These are phyloP conservation scores for Eospalax fontanierii DNA, from an alignment of 2,797 vertebrate genomes.

Conservation along the genomic window DNA sequence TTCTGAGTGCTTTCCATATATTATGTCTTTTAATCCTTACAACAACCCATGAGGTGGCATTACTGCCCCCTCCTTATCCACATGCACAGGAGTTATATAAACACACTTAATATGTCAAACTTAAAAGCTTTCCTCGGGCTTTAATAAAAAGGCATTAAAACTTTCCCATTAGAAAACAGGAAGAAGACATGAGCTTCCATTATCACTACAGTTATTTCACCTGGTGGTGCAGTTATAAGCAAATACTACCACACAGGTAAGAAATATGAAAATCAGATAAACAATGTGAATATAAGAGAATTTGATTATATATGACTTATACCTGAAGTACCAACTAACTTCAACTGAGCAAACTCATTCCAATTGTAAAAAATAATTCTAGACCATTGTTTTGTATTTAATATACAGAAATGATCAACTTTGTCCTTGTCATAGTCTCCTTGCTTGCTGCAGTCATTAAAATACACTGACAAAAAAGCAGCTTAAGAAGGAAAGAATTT, in stretches of 20 bases:
- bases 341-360: slow-evolving; percentile 24
- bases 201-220: slow-evolving; percentile 8
- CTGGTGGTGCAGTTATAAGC: neutral
- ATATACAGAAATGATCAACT: neutral
- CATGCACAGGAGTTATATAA: neutral
- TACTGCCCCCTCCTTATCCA: neutral
- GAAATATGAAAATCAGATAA: neutral
- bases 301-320: neutral
- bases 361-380: neutral
- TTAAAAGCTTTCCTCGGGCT: neutral
- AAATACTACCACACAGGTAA: neutral
- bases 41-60: neutral
- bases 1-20: neutral
- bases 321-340: neutral
- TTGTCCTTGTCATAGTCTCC: neutral
- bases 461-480: neutral
- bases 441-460: neutral
- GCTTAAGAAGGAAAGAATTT: neutral
- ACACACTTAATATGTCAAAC: neutral
- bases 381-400: neutral
- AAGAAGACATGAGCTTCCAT: slow-evolving; percentile 28
- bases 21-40: neutral
- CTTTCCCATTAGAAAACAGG: neutral
- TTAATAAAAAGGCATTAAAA: neutral
- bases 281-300: neutral